Base-by-base conservation (phyloP, 2,113 vertebrate species). In the Nesoenas mayeri region DNA sequence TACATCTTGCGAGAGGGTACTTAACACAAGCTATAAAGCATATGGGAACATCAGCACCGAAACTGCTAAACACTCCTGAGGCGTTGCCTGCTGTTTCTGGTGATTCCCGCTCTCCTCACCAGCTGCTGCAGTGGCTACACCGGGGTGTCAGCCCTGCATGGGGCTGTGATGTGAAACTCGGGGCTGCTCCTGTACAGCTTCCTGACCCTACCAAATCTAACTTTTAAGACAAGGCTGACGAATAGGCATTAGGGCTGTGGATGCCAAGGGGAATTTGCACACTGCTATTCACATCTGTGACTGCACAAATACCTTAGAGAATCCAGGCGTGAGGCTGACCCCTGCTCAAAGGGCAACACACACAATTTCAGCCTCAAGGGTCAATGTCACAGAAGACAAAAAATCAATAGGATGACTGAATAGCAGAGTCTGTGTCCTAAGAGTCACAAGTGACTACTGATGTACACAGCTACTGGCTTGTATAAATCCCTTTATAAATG, bases 121-220 rank as follows among this genome's bases (percentile, higher is more conserved):
- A 78, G 42, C 36, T 42, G 36, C 64, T 77, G 26, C 4, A 2
- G 22, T 31, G 29, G 22, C 54, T 72, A 12, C 3, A 2, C 31
- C 0, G 0, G 25, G 78, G 21, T 7, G 38, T 40, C 29, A 74
- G 56, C 51, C 22, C 40, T 1, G 0, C 22, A 1, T 1, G 3
- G 38, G 21, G 31, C 42, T 38, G 11, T 22, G 12, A 40, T 66
- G 44, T 38, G 47, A 73, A 44, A 12, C 38, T 28, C 38, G 47
- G 25, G 38, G 31, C 36, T 88, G 51, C 5, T 82, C 66, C 57
- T 42, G 65, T 3, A 8, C 34, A 67, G 51, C 72, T 47, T 91
- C 40, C 44, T 74, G 36, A 44, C 16, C 25, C 58, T 40, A 61
- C 32, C 29, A 81, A 85, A 88, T 57, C 28, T 69, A 56, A 65